A percentile compares a stretch with the other conserved stretches of the same genome.
Evolutionary conservation across 2,113 vertebrate genomes (phyloP).

Genomic region (Mormyrus iriodes): DNA sequence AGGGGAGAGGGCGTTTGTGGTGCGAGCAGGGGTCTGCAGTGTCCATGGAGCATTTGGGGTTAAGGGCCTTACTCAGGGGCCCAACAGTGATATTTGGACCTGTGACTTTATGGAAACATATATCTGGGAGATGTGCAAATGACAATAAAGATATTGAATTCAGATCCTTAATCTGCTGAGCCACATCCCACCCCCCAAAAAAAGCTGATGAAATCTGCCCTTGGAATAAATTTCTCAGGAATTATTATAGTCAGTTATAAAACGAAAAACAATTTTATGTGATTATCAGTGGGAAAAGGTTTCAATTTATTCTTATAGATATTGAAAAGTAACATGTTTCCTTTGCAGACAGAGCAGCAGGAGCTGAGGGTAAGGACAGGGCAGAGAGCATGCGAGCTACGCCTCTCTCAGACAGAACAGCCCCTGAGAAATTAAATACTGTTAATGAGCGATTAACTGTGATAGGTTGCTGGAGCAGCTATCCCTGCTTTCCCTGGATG

Average conservation of each 20-base stretch:
- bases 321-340: not conserved
- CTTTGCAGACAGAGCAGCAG: slow-evolving; percentile 29
- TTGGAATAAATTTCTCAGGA: too few species aligned
- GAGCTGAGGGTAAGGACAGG: slow-evolving; percentile 25
- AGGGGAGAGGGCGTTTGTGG: not conserved
- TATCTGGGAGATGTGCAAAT: too few species aligned
- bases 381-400: not conserved
- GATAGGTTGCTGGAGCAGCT: slow-evolving; percentile 38
- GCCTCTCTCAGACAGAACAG: not conserved
- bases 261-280: too few species aligned
- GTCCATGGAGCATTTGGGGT: not conserved
- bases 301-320: not conserved
- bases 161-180: not conserved
- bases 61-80: not conserved
- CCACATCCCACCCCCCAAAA: not conserved
- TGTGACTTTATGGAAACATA: not conserved
- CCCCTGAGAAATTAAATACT: slow-evolving; percentile 46
- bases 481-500: slow-evolving; percentile 39
- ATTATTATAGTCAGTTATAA: too few species aligned
- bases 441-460: slow-evolving; percentile 59
- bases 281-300: too few species aligned
- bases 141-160: too few species aligned
- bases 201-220: not conserved
- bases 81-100: too few species aligned
- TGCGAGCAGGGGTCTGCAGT: not conserved